Base-by-base conservation (phyloP, 2,888 invertebrate genomes). In the Drosophila testacea region DNA sequence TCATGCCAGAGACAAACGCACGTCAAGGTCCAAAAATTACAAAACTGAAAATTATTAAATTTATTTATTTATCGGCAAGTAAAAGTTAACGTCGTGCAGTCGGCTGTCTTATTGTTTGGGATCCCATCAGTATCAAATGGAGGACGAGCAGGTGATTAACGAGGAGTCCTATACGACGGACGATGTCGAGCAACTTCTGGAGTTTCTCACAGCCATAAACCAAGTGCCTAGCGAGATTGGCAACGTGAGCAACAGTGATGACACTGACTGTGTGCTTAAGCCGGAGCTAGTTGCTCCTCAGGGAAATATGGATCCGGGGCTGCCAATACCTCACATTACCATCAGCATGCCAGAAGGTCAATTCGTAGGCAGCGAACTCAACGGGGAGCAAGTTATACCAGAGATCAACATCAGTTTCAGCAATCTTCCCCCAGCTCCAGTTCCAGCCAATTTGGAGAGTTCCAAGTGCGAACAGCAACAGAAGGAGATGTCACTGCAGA, bases 191-290 rank as follows among this genome's bases (percentile, higher is more conserved):
- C 59, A 69, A 7, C 69, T 73, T n/a, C 9, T 73, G 11, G 10
- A 61, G 42, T 73, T 69, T 7, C 52, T 73, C 16, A 44, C 56
- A 0, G 34, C 46, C 2, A 30, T 73, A 7, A 54, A 68, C 22
- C 59, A 56, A 0, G 50, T 52, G 56, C 52, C 73, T 4, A 36
- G 30, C 0, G 41, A 38, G 0, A 27, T 54, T 0, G 60, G 11
- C 13, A 27, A 1, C 4, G 22, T 27, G 13, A 65, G 54, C 27
- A 54, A 38, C 11, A 57, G 42, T 6, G 34, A 10, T 5, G 51
- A 10, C 27, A 1, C 10, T 1, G 11, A 48, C 9, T 3, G 16
- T 30, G 57, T 28, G 27, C 16, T 38, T 16, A 16, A 22, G 11
- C 1, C 38, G 38, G 30, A 59, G 30, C 16, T 4, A 16, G 34